phyloP scores from a whole-genome alignment of 2,797 vertebrate genomes.

The Hirundo rustica region DNA sequence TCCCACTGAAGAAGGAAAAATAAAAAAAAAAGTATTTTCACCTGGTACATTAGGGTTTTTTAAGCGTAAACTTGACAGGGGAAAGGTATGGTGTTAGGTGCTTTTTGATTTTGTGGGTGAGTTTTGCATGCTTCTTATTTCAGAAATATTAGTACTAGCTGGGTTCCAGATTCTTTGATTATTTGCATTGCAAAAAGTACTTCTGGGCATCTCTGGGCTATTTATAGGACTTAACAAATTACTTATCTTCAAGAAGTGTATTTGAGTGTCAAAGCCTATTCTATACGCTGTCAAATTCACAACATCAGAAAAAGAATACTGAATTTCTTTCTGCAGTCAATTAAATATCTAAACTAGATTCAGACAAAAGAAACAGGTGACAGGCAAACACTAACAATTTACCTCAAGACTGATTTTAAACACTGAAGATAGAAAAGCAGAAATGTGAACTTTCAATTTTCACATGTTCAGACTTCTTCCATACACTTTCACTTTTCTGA shows the following conservation, averaged over 20 bases:
- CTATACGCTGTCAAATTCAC: not conserved
- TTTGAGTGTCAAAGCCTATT: not conserved
- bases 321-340: not conserved
- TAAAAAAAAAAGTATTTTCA: not conserved
- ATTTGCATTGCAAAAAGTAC: not conserved
- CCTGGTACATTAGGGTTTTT: not conserved
- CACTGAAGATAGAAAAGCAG: not conserved
- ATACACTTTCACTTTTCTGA: not conserved
- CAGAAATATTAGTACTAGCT: not conserved
- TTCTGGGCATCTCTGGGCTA: not conserved
- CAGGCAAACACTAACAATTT: not conserved
- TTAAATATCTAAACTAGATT: not conserved
- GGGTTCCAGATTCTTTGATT: not conserved
- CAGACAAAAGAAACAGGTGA: not conserved
- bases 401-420: not conserved
- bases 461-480: not conserved
- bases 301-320: not conserved
- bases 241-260: not conserved
- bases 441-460: constrained; percentile 18
- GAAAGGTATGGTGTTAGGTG: not conserved
- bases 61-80: not conserved
- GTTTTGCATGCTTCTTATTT: not conserved
- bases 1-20: not conserved
- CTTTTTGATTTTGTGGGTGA: not conserved
- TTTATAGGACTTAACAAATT: not conserved